phyloP scores from a whole-genome alignment of 2,888 invertebrate genomes.

The Deilephila porcellus region DNA sequence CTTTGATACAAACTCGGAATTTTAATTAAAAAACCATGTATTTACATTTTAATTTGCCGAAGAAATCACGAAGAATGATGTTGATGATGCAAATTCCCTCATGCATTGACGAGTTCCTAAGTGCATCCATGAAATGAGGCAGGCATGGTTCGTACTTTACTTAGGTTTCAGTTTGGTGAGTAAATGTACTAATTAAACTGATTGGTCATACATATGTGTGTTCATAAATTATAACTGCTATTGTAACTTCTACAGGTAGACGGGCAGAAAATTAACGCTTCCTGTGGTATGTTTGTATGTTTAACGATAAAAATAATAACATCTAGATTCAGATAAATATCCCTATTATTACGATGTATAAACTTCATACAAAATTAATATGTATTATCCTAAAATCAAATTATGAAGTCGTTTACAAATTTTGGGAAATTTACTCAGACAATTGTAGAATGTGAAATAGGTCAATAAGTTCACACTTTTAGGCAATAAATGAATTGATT shows the following conservation, averaged over 20 bases:
- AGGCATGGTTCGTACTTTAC: conserved; percentile 56
- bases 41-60: conserved; percentile 55
- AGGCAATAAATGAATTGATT: no score
- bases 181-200: conserved; percentile 30
- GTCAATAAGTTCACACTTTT: no score
- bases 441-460: no score
- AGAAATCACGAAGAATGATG: conserved; percentile 53
- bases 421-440: no score
- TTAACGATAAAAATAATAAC: no score
- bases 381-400: no score
- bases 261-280: conserved; percentile 50
- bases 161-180: conserved; percentile 61
- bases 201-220: background rate
- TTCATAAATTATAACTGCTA: background rate
- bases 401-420: no score
- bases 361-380: no score
- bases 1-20: conserved; percentile 47
- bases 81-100: conserved; percentile 55
- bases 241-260: conserved; percentile 47
- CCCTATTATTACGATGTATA: no score
- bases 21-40: conserved; percentile 60
- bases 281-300: conserved; percentile 63
- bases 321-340: no score
- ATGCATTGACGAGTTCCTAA: conserved; percentile 50
- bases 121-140: conserved; percentile 69